Evolutionary conservation across 2,113 vertebrate species (phyloP), one percentile per base, ranked within the genome.

Genomic region (Bos javanicus): DNA sequence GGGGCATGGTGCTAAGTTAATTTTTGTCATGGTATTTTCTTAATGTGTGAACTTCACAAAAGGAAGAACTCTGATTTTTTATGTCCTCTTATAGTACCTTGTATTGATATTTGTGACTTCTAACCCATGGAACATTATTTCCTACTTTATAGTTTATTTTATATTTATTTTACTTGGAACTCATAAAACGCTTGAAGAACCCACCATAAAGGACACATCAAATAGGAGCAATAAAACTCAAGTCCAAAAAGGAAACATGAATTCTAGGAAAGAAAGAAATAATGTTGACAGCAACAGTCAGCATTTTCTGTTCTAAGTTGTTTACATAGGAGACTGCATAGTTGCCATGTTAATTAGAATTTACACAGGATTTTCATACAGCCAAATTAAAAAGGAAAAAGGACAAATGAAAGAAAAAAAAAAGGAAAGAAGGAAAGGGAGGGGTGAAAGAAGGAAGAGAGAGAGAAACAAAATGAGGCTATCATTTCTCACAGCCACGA

Each of bases 81-180:
- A 90, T 39, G 46, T 81, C 26, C 16, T 95, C 19, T 84, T 78
- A 28, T 43, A 81, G 30, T 48, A 67, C 1, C 13, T 92, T 11
- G 14, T 43, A 52, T 9, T 50, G 52, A 52, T 86, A 94, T 80
- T 80, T 97, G 43, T 97, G 64, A 59, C 52, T 57, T 97, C n/a
- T 81, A 83, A 88, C 48, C 33, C 52, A 56, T 48, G 46, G 43
- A 86, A 62, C 25, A 93, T 54, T 96, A 82, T 96, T 94, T 96
- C 94, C 54, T 83, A 30, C 7, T 12, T 81, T 80, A 50, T 62
- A 95, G 81, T 93, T 90, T 95, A 50, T 80, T 91, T 96, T 90
- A 46, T 87, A 59, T 86, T 78, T 92, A 76, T 81, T 91, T 97
- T 95, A 76, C 26, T 93, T 94, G 93, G 64, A 93, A 93, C 39